These are phyloP conservation scores for Drosophila auraria DNA, from an alignment of 1,140 invertebrate species.

Conservation along the genomic window DNA sequence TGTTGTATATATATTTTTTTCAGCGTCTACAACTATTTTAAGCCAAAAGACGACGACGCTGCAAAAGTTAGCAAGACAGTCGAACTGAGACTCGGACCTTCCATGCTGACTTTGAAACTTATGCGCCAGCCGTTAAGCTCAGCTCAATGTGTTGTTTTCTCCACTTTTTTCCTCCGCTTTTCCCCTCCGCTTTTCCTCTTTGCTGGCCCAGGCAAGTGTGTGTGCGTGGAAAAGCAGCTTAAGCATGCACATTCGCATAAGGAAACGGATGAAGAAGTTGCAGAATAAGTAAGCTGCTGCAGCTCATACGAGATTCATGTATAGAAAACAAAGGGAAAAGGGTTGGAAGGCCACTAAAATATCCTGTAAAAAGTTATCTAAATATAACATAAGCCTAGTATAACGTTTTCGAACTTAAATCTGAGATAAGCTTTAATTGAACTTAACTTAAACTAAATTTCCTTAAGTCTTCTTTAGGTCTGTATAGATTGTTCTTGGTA, in stretches of 20 bases:
- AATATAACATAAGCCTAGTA: background rate
- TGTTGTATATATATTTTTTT: background rate
- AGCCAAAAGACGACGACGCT: conserved; percentile 58
- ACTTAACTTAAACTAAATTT: too few relatives aligned
- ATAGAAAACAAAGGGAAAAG: background rate
- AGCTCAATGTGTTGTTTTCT: conserved; percentile 57
- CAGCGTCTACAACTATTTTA: conserved; percentile 10
- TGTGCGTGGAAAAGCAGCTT: conserved; percentile 63
- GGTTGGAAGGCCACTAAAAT: background rate
- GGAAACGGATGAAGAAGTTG: conserved; percentile 78
- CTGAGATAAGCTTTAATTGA: too few relatives aligned
- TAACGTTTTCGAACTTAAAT: background rate
- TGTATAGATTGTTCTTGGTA: background rate
- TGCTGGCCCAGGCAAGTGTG: conserved; percentile 7
- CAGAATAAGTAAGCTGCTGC: conserved; percentile 77
- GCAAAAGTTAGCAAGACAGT: conserved; percentile 69
- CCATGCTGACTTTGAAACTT: conserved; percentile 77
- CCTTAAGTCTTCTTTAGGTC: background rate
- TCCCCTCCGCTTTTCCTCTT: conserved; percentile 3
- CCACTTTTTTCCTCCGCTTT: conserved; percentile 13
- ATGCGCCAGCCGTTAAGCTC: conserved; percentile 71
- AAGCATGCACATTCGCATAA: conserved; percentile 70
- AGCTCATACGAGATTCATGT: conserved; percentile 59
- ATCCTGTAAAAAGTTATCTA: background rate
- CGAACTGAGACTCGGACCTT: conserved; percentile 41